Base-by-base conservation (phyloP, 2,113 vertebrate species). In the Heterotis niloticus region DNA sequence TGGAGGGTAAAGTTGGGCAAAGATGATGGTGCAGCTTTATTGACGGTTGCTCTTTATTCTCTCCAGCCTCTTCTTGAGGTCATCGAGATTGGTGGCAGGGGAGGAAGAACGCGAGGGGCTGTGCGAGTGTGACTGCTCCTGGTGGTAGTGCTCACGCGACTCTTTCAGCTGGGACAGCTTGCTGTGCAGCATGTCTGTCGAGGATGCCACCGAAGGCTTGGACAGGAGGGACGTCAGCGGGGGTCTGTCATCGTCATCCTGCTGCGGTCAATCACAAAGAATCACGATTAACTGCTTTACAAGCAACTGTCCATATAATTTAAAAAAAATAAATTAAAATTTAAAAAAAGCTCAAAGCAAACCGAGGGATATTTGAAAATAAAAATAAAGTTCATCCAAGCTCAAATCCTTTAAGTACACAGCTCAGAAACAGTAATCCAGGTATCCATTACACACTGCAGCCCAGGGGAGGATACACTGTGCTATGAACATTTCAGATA, bases 61-160 rank as follows among this genome's bases (percentile, higher is more conserved):
- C 91, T 99, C 98, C 91, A 99, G 92, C 89, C 98, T 94, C 85
- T 99, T 99, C 94, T 98, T 99, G 91, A 99, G 94, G 94, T 99
- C 98, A 75, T 99, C 98, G n/a, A 99, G 95, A 88, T 99, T 98
- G 81, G 95, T 87, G 18, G 94, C 93, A 12, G 95, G 91, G 0
- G 94, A 94, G 82, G 93, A 89, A 0, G 94, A 90, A 64, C 94
- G 92, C 65, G 88, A 82, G 87, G 91, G 89, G 86, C 87, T 94
- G 86, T 83, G 91, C 0, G 94, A 91, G 86, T 94, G 93, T 67
- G 93, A 92, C 88, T 95, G 96, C 78, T 98, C 97, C 79, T 96
- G 94, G 79, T 96, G 96, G 89, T 95, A 94, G 83, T 95, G 93
- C 90, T 99, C 98, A 4, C 98, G 89, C 0, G 97, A 97, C 88